Conservation (phyloP, 1,140 invertebrate genomes). For the Brachionus koreanus region DNA sequence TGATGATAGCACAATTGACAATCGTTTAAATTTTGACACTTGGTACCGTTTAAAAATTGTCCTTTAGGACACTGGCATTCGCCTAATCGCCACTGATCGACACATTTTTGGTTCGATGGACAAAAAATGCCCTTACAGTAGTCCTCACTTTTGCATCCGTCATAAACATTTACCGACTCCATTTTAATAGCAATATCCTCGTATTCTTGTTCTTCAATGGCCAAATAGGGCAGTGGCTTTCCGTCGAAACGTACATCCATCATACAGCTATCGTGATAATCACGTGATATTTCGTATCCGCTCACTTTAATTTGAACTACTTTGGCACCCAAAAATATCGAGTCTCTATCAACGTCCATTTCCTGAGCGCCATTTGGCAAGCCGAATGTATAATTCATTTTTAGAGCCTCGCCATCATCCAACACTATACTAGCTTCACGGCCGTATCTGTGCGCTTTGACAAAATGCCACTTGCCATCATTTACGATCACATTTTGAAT, state of each 20-base stretch:
- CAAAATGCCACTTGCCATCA: slow-evolving; percentile 95
- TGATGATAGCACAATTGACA: slow-evolving; percentile 44
- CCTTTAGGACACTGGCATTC: slow-evolving; percentile 70
- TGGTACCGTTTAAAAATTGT: slow-evolving; percentile 7
- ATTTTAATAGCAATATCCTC: slow-evolving; percentile 72
- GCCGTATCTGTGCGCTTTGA: slow-evolving; percentile 72
- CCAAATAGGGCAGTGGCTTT: slow-evolving; percentile 84
- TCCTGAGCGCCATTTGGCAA: not conserved
- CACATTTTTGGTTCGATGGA: slow-evolving; percentile 85
- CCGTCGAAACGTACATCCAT: slow-evolving; percentile 82
- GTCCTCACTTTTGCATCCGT: slow-evolving; percentile 78
- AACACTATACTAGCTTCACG: slow-evolving; percentile 86
- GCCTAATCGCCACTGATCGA: slow-evolving; percentile 86
- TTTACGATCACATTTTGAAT: slow-evolving; percentile 68
- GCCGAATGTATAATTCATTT: slow-evolving; percentile 20
- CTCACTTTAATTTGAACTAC: slow-evolving; percentile 39
- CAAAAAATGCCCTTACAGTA: slow-evolving; percentile 86
- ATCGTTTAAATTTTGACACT: slow-evolving; percentile 47
- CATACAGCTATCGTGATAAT: slow-evolving; percentile 66
- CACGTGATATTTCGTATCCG: slow-evolving; percentile 45
- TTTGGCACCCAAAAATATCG: slow-evolving; percentile 38
- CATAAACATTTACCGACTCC: slow-evolving; percentile 79
- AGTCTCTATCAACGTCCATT: slow-evolving; percentile 41
- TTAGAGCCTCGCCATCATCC: slow-evolving; percentile 82
- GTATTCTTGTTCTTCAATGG: slow-evolving; percentile 70